phyloP scores from a whole-genome alignment of 2,797 vertebrate genomes.

The Otolemur crassicaudatus region DNA sequence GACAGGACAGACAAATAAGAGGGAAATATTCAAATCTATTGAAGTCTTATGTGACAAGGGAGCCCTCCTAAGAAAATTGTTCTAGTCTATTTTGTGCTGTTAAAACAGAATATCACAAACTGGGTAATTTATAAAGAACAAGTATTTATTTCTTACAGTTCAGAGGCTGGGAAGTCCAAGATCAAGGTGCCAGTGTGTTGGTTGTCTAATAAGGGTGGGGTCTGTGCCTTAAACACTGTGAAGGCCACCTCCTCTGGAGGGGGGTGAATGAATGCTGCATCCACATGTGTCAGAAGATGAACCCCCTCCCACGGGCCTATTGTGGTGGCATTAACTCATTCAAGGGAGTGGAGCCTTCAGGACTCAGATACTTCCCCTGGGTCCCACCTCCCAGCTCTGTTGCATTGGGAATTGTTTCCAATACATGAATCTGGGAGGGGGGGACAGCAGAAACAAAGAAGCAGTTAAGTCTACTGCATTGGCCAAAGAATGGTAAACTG shows the following conservation, averaged over 20 bases:
- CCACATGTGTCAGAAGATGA: not conserved
- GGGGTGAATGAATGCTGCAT: too few relatives aligned
- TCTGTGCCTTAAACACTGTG: not conserved
- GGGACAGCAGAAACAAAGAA: not conserved
- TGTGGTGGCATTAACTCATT: not conserved
- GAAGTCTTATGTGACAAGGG: not conserved
- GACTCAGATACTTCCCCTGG: not conserved
- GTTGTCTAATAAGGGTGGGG: not conserved
- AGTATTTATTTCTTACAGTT: not conserved
- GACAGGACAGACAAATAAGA: not conserved
- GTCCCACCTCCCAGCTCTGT: not conserved
- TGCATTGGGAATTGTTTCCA: not conserved
- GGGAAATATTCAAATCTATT: not conserved
- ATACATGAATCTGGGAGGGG: not conserved
- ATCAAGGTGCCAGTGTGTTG: not conserved
- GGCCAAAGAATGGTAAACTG: not conserved
- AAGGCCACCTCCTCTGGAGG: not conserved
- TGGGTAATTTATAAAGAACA: not conserved
- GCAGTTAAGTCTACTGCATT: not conserved
- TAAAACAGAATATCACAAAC: not conserved
- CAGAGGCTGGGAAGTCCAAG: not conserved
- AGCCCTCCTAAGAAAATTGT: not conserved
- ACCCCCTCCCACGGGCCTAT: not conserved
- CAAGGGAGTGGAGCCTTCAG: not conserved
- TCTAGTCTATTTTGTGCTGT: not conserved